phyloP scores from a whole-genome alignment of 1,140 invertebrate genomes.

The Battus philenor region DNA sequence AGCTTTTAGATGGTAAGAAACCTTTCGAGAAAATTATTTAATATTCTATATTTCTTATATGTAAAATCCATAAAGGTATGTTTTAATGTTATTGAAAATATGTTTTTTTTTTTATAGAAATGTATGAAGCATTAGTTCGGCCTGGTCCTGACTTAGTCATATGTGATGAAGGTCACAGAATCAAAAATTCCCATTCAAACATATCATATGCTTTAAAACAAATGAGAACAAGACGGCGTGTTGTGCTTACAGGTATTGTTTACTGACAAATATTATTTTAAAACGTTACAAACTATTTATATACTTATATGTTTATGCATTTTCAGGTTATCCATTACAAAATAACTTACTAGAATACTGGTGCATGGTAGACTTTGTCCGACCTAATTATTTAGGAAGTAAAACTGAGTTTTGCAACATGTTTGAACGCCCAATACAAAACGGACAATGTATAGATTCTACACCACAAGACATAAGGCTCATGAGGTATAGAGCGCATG shows the following conservation, averaged over 20 bases:
- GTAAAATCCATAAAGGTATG: not conserved
- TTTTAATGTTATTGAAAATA: no score
- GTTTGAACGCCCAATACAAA: slow-evolving; percentile 96
- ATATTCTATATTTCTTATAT: slow-evolving; percentile 2
- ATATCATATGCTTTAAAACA: slow-evolving; percentile 94
- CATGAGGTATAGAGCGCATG: slow-evolving; percentile 93
- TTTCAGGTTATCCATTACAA: slow-evolving; percentile 91
- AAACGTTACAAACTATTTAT: not conserved
- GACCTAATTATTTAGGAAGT: slow-evolving; percentile 94
- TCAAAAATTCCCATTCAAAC: slow-evolving; percentile 96
- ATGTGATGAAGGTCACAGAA: slow-evolving; percentile 97
- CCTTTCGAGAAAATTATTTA: slow-evolving; percentile 2
- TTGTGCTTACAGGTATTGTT: slow-evolving; percentile 93
- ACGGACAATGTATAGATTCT: slow-evolving; percentile 95
- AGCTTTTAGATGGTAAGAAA: slow-evolving; percentile 85
- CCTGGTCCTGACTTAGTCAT: slow-evolving; percentile 97
- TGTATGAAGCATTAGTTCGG: slow-evolving; percentile 90
- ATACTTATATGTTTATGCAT: no score
- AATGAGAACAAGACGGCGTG: slow-evolving; percentile 91
- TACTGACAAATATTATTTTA: slow-evolving; percentile 11
- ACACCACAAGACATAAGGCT: slow-evolving; percentile 92
- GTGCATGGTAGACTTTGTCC: slow-evolving; percentile 98
- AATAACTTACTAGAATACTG: slow-evolving; percentile 97
- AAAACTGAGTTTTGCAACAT: slow-evolving; percentile 97
- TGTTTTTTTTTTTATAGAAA: slow-evolving; percentile 76